These are phyloP conservation scores for Chromobotia macracanthus DNA, from an alignment of 2,797 vertebrate genomes.

Conservation along the genomic window DNA sequence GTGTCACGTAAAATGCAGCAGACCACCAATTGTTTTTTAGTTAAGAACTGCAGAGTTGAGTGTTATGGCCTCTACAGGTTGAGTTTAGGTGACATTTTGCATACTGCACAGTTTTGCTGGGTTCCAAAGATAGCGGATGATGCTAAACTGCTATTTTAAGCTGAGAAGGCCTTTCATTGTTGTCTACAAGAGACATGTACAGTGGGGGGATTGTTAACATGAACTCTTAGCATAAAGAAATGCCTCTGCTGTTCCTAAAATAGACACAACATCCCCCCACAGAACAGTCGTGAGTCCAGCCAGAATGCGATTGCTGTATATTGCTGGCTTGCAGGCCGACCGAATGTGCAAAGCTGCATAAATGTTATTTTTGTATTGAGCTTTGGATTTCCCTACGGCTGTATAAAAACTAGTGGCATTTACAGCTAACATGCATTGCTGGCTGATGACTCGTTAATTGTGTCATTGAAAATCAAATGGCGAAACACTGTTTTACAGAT, in stretches of 20 bases:
- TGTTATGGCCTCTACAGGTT: background rate
- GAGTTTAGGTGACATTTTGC: slow-evolving; percentile 66
- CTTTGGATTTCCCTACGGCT: background rate
- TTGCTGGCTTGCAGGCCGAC: background rate
- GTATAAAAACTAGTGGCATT: background rate
- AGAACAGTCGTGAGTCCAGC: background rate
- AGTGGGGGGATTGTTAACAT: slow-evolving; percentile 62
- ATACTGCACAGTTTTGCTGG: slow-evolving; percentile 53
- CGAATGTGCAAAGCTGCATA: background rate
- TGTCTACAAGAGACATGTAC: slow-evolving; percentile 56
- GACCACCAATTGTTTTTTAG: slow-evolving; percentile 29
- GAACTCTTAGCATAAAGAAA: slow-evolving; percentile 50
- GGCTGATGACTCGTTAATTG: background rate
- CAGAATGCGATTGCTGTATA: slow-evolving; percentile 12
- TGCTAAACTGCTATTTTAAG: slow-evolving; percentile 76
- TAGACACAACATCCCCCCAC: slow-evolving; percentile 22
- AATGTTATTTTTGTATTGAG: background rate
- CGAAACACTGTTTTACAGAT: background rate
- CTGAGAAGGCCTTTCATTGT: slow-evolving; percentile 61
- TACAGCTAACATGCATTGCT: background rate
- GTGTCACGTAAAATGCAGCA: slow-evolving; percentile 58
- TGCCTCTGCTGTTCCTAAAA: slow-evolving; percentile 9
- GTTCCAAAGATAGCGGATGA: slow-evolving; percentile 55
- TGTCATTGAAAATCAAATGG: background rate
- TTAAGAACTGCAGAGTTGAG: background rate